A percentile compares a stretch with the other conserved stretches of the same genome.
phyloP scores from a whole-genome alignment of 1,140 invertebrate genomes.

The Cotesia typhae region DNA sequence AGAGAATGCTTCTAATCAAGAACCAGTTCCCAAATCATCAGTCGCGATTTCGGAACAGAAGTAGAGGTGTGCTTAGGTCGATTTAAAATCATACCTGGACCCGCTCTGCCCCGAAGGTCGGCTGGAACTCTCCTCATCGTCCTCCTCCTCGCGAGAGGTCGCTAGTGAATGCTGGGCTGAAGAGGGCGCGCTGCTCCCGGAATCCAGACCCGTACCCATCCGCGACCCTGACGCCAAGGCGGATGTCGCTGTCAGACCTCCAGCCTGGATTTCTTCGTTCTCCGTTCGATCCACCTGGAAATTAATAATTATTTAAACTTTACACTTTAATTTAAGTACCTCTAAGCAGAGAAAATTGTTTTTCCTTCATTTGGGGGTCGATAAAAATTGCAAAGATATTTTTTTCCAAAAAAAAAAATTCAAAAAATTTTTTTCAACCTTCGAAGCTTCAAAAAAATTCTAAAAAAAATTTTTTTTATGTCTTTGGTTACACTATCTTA shows the following conservation, averaged over 20 bases:
- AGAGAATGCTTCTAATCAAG: too few species aligned
- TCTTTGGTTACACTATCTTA: too few species aligned
- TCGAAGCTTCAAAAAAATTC: too few species aligned
- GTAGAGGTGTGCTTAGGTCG: background rate
- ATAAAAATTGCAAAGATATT: too few species aligned
- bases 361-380: too few species aligned
- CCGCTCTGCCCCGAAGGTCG: constrained; percentile 57
- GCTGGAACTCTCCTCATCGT: constrained; percentile 62
- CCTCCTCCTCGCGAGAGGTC: constrained; percentile 62
- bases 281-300: constrained; percentile 63
- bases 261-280: constrained; percentile 62
- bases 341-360: too few species aligned
- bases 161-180: constrained; percentile 61
- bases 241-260: constrained; percentile 54
- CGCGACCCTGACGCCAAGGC: constrained; percentile 57
- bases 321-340: too few species aligned
- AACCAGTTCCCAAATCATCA: too few species aligned
- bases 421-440: too few species aligned
- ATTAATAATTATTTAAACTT: background rate
- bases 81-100: constrained; percentile 45
- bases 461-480: too few species aligned
- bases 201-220: constrained; percentile 63
- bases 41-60: background rate
- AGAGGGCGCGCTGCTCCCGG: constrained; percentile 62
- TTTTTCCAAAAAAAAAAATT: too few species aligned